Conservation (phyloP, 2,888 invertebrate genomes). For the Nymphalis urticae region DNA sequence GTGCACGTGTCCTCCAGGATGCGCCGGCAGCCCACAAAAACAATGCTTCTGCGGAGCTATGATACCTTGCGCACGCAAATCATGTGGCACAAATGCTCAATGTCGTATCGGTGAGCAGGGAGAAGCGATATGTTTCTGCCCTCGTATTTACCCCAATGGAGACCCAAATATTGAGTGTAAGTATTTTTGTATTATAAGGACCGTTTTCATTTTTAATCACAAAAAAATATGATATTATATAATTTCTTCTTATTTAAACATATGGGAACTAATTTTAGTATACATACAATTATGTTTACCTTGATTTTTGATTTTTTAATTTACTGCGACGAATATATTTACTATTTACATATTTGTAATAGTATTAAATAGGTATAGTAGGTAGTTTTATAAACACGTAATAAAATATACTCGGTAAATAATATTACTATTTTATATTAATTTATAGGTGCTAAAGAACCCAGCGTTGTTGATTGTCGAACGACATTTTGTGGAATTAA, state of each 20-base stretch:
- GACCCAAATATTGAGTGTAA: constrained; percentile 93
- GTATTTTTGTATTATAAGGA: constrained; percentile 54
- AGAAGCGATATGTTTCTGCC: constrained; percentile 92
- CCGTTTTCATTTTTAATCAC: background rate
- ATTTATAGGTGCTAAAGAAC: constrained; percentile 79
- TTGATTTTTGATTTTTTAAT: too few relatives aligned
- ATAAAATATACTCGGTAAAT: too few relatives aligned
- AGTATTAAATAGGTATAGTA: too few relatives aligned
- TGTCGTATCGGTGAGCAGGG: constrained; percentile 86
- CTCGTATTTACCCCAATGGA: constrained; percentile 89
- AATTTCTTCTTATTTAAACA: background rate
- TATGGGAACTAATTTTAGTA: too few relatives aligned
- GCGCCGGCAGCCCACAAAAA: constrained; percentile 89
- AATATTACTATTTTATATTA: background rate
- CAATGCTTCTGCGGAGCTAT: constrained; percentile 90
- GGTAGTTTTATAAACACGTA: too few relatives aligned
- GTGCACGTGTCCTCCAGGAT: constrained; percentile 90
- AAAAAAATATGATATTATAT: background rate
- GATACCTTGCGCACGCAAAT: constrained; percentile 89
- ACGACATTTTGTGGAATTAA: constrained; percentile 91
- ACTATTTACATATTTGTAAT: too few relatives aligned
- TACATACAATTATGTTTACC: too few relatives aligned
- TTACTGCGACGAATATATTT: too few relatives aligned
- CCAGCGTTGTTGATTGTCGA: constrained; percentile 87
- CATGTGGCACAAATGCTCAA: constrained; percentile 91